Base-by-base conservation (phyloP, 2,797 vertebrate species). In the Ciconia nigra region DNA sequence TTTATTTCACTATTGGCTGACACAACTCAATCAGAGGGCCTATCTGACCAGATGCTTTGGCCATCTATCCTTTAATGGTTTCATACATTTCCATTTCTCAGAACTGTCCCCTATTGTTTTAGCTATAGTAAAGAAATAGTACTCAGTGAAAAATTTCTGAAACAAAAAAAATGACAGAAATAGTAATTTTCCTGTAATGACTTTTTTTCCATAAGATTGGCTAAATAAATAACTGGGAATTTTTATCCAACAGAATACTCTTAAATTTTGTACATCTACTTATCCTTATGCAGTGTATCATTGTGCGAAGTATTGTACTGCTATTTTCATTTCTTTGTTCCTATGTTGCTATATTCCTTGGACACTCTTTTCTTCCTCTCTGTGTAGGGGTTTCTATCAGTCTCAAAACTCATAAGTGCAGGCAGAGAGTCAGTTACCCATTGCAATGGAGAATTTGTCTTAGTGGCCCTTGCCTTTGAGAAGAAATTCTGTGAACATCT, bases 11-110 rank as follows among this genome's bases (percentile, higher is more conserved):
- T 66, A 13, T n/a, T 87, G 46, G 35, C 41, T 72, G 37, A n/a
- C 18, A 28, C 2, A 9, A 17, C 41, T 83, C 1, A 0, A 1
- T 42, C 24, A 33, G 10, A 17, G 9, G 9, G 3, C 10, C 22
- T 37, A 2, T 58, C 61, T 90, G 66, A 74, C 47, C 33, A 49
- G 33, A 9, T 15, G 13, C 5, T 89, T 77, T 80, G n/a, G 4
- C 41, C 5, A 0, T 28, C 33, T 86, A 39, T 77, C 13, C 31
- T n/a, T 59, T 61, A 63, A 58, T 15, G 2, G 2, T 42, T 84
- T 78, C 12, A 29, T 18, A 46, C 7, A 42, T 29, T 65, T 74
- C 26, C 6, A 11, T 51, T 87, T 74, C 26, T 78, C 46, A 87
- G 26, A 73, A 52, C 28, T 24, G 26, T 54, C 8, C 29, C 35